Percentiles rank a stretch among this genome's conserved stretches.
These are phyloP conservation scores for Regulus satrapa DNA, from an alignment of 2,113 vertebrate genomes.

Conservation along the genomic window DNA sequence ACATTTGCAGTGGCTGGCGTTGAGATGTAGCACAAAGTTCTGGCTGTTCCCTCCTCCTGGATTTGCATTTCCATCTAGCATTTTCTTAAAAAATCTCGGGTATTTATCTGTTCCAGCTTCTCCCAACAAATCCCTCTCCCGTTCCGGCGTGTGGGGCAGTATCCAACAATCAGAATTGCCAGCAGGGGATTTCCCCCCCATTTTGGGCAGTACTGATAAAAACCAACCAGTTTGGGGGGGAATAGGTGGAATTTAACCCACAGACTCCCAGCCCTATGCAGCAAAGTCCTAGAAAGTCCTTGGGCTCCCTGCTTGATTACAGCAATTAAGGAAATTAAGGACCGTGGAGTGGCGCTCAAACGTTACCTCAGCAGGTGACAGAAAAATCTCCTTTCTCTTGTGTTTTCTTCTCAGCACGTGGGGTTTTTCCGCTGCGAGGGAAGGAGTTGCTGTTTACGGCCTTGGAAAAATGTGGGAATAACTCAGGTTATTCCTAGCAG, in stretches of 20 bases:
- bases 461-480: too few relatives aligned
- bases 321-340: neutral
- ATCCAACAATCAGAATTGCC: accelerated
- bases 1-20: accelerated
- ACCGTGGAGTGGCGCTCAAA: accelerated
- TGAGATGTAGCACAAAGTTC: neutral
- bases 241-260: too few relatives aligned
- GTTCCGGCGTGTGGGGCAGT: neutral
- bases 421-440: neutral
- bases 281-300: neutral
- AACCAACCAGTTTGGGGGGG: neutral
- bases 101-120: neutral
- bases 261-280: neutral
- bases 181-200: accelerated
- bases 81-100: neutral
- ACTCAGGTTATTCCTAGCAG: too few relatives aligned
- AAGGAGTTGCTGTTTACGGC: neutral
- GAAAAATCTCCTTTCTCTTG: neutral
- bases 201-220: neutral
- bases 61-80: neutral
- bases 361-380: neutral
- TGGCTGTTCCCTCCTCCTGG: neutral
- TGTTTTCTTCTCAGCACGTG: neutral
- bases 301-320: neutral
- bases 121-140: neutral